phyloP scores from a whole-genome alignment of 2,113 vertebrate species.

The Ia io region DNA sequence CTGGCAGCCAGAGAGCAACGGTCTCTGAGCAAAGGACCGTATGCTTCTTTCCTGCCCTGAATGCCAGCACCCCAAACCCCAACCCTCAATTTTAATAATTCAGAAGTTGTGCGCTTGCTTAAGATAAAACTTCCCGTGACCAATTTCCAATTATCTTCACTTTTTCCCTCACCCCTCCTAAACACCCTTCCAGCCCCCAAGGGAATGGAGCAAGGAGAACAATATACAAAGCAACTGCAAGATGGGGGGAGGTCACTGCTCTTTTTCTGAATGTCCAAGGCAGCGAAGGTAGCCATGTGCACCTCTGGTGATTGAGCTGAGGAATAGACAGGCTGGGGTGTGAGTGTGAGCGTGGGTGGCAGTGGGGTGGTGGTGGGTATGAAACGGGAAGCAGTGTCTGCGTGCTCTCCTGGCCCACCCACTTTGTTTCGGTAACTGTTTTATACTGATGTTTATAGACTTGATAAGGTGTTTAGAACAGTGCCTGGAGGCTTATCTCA shows the following conservation, averaged over 20 bases:
- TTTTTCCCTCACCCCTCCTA: neutral
- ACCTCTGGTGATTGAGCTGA: neutral
- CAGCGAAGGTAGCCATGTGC: neutral
- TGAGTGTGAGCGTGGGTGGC: neutral
- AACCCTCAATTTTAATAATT: neutral
- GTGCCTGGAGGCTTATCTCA: neutral
- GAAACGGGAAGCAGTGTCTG: neutral
- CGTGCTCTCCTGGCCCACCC: neutral
- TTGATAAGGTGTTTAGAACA: neutral
- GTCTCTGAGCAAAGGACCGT: neutral
- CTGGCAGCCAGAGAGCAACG: neutral
- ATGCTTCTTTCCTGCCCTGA: neutral
- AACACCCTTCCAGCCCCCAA: neutral
- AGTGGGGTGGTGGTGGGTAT: neutral
- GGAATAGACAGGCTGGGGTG: neutral
- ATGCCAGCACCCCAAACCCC: neutral
- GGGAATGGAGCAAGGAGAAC: neutral
- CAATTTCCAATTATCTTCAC: neutral
- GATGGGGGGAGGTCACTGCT: neutral
- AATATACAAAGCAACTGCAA: neutral
- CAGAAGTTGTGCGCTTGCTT: neutral
- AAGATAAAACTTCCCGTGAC: neutral
- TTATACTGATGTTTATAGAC: neutral
- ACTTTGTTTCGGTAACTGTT: constrained; percentile 1
- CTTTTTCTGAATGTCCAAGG: neutral